Evolutionary conservation across 2,797 vertebrate genomes (phyloP).

Genomic region (Buceros bicornis): DNA sequence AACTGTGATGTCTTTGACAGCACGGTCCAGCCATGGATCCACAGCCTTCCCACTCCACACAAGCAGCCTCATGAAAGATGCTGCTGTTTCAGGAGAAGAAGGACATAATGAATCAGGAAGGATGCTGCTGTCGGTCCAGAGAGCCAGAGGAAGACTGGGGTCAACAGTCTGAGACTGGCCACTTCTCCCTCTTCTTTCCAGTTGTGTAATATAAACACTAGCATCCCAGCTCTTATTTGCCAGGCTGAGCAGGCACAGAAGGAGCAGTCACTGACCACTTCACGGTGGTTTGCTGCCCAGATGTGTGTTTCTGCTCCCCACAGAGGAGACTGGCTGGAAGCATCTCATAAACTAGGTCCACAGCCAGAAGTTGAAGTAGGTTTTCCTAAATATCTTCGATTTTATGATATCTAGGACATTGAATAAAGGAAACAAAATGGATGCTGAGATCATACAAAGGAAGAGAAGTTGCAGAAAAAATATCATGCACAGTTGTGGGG

Average conservation of each 20-base stretch:
- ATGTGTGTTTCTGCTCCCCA: neutral
- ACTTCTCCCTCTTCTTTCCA: neutral
- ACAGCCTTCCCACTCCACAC: neutral
- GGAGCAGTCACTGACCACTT: neutral
- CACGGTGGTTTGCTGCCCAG: neutral
- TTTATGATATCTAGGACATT: neutral
- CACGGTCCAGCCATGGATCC: neutral
- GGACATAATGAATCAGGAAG: neutral
- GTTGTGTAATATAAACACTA: accelerated
- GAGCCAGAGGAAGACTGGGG: accelerated
- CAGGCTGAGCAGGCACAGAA: neutral
- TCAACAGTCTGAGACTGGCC: neutral
- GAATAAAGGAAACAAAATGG: neutral
- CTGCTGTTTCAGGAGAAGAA: neutral
- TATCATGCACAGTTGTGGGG: neutral
- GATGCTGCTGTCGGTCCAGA: neutral
- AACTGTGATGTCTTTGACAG: neutral
- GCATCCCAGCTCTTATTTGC: neutral
- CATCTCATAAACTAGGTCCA: neutral
- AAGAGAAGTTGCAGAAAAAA: neutral
- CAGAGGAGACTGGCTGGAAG: neutral
- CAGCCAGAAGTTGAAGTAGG: neutral
- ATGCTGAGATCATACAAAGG: neutral
- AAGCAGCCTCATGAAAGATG: neutral
- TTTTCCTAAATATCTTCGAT: neutral